Evolutionary conservation across 2,888 invertebrate genomes (phyloP).

Genomic region (Branchipolynoe longqiensis): DNA sequence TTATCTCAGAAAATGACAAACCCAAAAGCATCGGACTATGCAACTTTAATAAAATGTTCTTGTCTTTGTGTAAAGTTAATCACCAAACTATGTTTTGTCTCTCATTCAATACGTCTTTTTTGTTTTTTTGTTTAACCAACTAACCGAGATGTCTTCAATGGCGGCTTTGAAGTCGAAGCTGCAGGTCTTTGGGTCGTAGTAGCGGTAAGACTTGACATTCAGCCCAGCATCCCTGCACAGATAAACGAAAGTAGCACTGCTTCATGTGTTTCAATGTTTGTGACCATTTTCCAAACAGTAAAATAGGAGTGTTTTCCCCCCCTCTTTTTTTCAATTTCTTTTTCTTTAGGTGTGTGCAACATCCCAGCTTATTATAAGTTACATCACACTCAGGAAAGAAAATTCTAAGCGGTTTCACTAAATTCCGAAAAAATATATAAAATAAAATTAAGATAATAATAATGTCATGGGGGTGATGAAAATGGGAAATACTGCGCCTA

Average conservation of each 20-base stretch:
- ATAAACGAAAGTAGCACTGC: not conserved
- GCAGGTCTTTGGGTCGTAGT: constrained; percentile 95
- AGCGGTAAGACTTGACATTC: constrained; percentile 93
- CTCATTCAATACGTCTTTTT: not conserved
- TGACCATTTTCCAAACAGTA: not conserved
- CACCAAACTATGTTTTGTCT: not conserved
- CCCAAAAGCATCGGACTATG: too few relatives aligned
- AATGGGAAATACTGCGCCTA: too few relatives aligned
- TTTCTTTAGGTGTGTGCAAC: too few relatives aligned
- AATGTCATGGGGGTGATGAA: too few relatives aligned
- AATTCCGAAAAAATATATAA: too few relatives aligned
- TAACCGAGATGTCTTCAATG: constrained; percentile 89
- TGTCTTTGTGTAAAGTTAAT: not conserved
- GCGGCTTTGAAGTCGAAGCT: constrained; percentile 95
- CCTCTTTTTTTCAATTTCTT: too few relatives aligned
- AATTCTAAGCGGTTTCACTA: too few relatives aligned
- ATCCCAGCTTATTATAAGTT: too few relatives aligned
- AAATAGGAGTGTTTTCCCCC: not conserved
- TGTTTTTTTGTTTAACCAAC: too few relatives aligned
- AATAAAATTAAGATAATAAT: too few relatives aligned
- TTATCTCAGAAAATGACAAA: not conserved
- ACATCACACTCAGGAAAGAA: too few relatives aligned
- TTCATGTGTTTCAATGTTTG: too few relatives aligned
- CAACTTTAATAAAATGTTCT: not conserved
- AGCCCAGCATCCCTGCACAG: constrained; percentile 87